A percentile compares a stretch with the other conserved stretches of the same genome.
phyloP scores from a whole-genome alignment of 2,113 vertebrate genomes.

The Microtus ochrogaster region DNA sequence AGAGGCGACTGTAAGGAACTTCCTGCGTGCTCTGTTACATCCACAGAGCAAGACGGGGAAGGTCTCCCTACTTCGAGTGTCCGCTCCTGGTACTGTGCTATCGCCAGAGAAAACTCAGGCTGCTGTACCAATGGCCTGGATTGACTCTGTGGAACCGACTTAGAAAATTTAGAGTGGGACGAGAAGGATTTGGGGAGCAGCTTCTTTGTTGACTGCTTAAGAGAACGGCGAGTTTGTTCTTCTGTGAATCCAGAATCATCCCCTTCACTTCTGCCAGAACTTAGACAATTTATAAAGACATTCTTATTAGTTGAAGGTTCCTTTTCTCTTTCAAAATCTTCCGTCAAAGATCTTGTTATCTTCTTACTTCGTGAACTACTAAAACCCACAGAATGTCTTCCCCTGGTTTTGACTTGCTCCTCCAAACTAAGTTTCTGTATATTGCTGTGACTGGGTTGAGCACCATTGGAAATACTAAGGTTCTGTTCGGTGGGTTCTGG shows the following conservation, averaged over 20 bases:
- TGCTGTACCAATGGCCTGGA: conserved; percentile 83
- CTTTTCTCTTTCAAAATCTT: conserved; percentile 94
- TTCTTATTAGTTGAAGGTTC: conserved; percentile 91
- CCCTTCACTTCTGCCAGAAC: conserved; percentile 93
- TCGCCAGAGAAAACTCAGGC: conserved; percentile 86
- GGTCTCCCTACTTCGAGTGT: conserved; percentile 84
- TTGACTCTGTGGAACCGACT: conserved; percentile 83
- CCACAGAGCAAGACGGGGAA: conserved; percentile 89
- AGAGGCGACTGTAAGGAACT: conserved; percentile 93
- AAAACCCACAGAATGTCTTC: conserved; percentile 93
- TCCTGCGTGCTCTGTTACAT: conserved; percentile 90
- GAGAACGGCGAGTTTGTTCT: conserved; percentile 89
- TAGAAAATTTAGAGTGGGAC: conserved; percentile 94
- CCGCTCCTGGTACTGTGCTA: conserved; percentile 71
- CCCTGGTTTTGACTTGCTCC: conserved; percentile 88
- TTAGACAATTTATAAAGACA: conserved; percentile 97
- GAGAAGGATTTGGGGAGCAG: conserved; percentile 97
- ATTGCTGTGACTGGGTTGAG: conserved; percentile 83
- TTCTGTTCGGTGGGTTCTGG: conserved; percentile 85
- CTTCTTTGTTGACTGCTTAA: conserved; percentile 91
- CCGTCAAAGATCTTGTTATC: conserved; percentile 95
- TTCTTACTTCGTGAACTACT: conserved; percentile 93
- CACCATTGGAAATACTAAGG: conserved; percentile 89
- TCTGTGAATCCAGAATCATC: conserved; percentile 97
- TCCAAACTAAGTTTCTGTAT: conserved; percentile 85